phyloP scores from a whole-genome alignment of 2,797 vertebrate genomes.

The Amazonetta brasiliensis region DNA sequence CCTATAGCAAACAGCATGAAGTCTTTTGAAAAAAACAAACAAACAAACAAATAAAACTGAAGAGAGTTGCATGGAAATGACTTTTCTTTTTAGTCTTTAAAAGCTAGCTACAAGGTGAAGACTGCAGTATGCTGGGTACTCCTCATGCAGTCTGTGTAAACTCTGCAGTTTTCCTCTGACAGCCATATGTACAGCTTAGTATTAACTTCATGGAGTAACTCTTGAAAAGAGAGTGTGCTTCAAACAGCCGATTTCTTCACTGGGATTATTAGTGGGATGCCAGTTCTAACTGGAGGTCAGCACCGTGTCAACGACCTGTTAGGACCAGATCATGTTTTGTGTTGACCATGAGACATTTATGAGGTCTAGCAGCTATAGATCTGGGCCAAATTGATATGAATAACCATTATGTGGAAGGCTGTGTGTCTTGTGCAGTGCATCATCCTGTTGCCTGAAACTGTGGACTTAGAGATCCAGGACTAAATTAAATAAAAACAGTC shows the following conservation, averaged over 20 bases:
- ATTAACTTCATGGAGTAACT: background rate
- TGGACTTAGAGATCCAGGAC: background rate
- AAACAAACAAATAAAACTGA: background rate
- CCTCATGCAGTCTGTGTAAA: background rate
- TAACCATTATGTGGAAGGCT: background rate
- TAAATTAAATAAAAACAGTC: constrained; percentile 29
- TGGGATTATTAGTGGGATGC: background rate
- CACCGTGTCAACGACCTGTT: background rate
- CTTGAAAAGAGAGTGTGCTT: background rate
- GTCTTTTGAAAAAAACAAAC: background rate
- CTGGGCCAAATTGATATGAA: background rate
- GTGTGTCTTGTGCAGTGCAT: background rate
- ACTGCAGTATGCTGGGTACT: background rate
- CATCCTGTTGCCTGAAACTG: background rate
- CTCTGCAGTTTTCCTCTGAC: background rate
- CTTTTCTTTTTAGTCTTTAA: background rate
- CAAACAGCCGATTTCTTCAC: background rate
- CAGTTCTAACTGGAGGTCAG: background rate
- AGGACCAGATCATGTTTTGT: background rate
- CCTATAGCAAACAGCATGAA: background rate
- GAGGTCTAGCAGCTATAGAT: background rate
- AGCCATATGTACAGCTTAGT: background rate
- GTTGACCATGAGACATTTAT: background rate
- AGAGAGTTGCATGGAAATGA: background rate
- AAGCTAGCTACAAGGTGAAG: background rate